Evolutionary conservation across 2,797 vertebrate species (phyloP), one percentile per base, ranked within the genome.

Genomic region (Acanthurus tractus): DNA sequence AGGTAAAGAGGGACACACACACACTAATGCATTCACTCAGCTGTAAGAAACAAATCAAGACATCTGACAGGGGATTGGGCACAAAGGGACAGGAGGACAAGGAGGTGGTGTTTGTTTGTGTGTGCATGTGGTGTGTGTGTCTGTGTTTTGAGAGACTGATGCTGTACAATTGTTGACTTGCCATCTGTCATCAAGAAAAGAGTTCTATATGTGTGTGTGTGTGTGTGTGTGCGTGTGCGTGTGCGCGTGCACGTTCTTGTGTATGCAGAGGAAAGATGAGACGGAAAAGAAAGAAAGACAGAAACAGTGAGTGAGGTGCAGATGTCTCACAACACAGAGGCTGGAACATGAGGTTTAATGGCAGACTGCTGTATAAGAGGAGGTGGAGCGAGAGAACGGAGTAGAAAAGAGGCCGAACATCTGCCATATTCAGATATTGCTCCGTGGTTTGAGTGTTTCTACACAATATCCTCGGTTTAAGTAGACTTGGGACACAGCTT

Each of bases 111-210:
- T 86, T 80, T 90, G 59, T 83, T 54, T 83, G 66, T 65, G 65
- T 86, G 70, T 58, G 74, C 40, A 44, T 79, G 74, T 68, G 45
- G 63, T 83, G 50, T 85, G 74, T 83, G 62, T 81, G 80, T 76
- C 22, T 85, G 34, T 78, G 74, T 87, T 86, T 91, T 88, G 73
- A 88, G 85, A 88, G 81, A 79, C 89, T 94, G 90, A 93, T 90
- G 96, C 96, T 95, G 94, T 96, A 96, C 95, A 94, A 97, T 98
- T 97, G 97, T 97, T 97, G 97, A 97, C 96, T 97, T 96, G 96
- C 96, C 98, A 98, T 99, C 96, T 98, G 97, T 96, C 96, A 95
- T 96, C 95, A 96, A 97, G 95, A 95, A 96, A 93, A 85, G 76
- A 89, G 52, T 85, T 82, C 58, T 86, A 66, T 84, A 22, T 78